Conservation (phyloP, 2,888 invertebrate species). For the Aelia acuminata region DNA sequence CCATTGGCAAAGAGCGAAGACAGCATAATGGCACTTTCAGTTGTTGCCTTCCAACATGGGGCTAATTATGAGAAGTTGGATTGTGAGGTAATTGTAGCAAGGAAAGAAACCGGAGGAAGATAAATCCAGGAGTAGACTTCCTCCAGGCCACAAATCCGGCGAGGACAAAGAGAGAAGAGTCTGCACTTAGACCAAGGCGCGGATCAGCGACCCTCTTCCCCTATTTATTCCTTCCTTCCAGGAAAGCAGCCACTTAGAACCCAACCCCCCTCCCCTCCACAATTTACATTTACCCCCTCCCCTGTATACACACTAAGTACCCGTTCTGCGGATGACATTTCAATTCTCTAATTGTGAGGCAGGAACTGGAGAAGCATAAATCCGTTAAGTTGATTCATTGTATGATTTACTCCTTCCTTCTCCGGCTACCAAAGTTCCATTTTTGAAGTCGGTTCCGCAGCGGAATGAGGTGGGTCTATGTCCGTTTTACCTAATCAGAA, state of each 20-base stretch:
- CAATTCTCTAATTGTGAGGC: constrained; percentile 65
- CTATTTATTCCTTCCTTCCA: constrained; percentile 66
- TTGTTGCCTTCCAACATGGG: not conserved
- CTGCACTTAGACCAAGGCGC: constrained; percentile 64
- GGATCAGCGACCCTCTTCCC: constrained; percentile 61
- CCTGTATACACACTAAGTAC: constrained; percentile 62
- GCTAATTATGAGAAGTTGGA: constrained; percentile 52
- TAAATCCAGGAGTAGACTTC: constrained; percentile 54
- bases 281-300: constrained; percentile 64
- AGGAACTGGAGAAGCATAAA: constrained; percentile 63
- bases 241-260: constrained; percentile 65
- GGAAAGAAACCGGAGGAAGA: constrained; percentile 54
- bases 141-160: constrained; percentile 55
- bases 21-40: not conserved
- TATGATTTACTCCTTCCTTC: constrained; percentile 57
- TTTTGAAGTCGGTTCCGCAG: constrained; percentile 48
- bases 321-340: constrained; percentile 64
- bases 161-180: constrained; percentile 56
- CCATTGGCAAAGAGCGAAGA: not conserved
- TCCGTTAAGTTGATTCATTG: constrained; percentile 61
- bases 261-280: constrained; percentile 58
- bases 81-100: constrained; percentile 57
- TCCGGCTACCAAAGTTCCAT: constrained; percentile 43
- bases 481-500: not conserved
- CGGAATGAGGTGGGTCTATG: constrained; percentile 3